Base-by-base conservation (phyloP, 2,113 vertebrate genomes). In the Rhabdornis inornatus region DNA sequence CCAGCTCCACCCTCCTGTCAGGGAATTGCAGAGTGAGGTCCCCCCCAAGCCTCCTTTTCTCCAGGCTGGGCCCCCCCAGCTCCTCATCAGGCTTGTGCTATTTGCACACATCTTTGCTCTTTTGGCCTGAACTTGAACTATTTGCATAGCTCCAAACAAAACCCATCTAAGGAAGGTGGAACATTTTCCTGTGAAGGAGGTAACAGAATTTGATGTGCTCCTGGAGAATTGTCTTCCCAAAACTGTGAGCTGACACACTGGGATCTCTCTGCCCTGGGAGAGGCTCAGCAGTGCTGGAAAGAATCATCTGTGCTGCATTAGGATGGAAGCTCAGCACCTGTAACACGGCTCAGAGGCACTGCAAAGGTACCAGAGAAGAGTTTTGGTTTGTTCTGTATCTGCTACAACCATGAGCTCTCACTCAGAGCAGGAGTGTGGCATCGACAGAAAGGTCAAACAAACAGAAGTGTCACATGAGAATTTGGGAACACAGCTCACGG, bases 241-340 rank as follows among this genome's bases (percentile, higher is more conserved):
- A 87, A 28, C 31, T 15, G 7, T 0, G 3, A 68, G n/a, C 56
- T 21, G 70, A 33, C 19, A 2, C 5, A 0, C 24, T 5, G 52
- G 44, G 37, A 15, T 44, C 35, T 31, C 9, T 0, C 42, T 64
- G 50, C 44, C 27, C 44, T 33, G 50, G 0, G 3, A 19, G 7
- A 39, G 33, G 39, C 69, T 82, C 75, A 31, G 63, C 39, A 25
- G 1, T 1, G 15, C n/a, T 4, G n/a, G 31, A 14, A 20, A 1
- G 8, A 40, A 64, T 20, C 22, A 3, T 1, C 3, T 2, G 9
- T 21, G 40, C 20, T 17, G 3, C 0, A 0, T 3, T 0, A 10
- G 39, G 63, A 16, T 35, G 61, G 79, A 52, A 71, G 33, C 16
- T 68, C 61, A 12, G 17, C n/a, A 23, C n/a, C 66, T n/a, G 1